Percentiles rank a stretch among this genome's conserved stretches.
Evolutionary conservation across 2,113 vertebrate species (phyloP).

Genomic region (Ophthalmotilapia sp.): DNA sequence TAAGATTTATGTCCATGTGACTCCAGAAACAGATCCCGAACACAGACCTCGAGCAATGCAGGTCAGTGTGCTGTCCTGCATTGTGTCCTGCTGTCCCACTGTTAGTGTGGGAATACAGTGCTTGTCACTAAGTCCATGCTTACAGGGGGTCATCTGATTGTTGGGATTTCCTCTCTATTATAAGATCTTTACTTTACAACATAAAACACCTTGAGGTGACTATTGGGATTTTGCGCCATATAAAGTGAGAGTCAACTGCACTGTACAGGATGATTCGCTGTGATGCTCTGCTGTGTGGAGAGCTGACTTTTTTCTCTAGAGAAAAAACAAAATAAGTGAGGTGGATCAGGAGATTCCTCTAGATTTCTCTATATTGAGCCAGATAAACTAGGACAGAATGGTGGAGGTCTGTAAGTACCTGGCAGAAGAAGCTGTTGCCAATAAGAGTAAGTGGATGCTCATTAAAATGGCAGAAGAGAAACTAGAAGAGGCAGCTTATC

Average conservation of each 20-base stretch:
- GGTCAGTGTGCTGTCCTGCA: fast-evolving
- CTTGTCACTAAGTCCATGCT: neutral
- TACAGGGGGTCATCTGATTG: fast-evolving
- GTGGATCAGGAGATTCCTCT: fast-evolving
- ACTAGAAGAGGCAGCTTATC: neutral
- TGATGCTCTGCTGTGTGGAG: constrained; percentile 86
- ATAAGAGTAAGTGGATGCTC: fast-evolving
- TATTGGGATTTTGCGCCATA: fast-evolving
- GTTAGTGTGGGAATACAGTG: neutral
- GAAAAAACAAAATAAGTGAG: neutral
- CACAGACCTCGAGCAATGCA: neutral
- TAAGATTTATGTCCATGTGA: neutral
- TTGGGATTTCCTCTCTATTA: fast-evolving
- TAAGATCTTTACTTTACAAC: neutral
- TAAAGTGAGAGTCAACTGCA: constrained; percentile 83
- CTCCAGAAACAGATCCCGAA: fast-evolving
- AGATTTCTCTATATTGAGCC: neutral
- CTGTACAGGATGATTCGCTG: constrained; percentile 85
- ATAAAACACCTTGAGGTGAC: neutral
- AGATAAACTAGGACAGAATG: fast-evolving
- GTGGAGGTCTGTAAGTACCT: fast-evolving
- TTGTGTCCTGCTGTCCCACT: neutral
- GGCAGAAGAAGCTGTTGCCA: neutral
- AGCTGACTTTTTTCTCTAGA: fast-evolving
- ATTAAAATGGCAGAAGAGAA: fast-evolving